Percentiles rank a stretch among this genome's conserved stretches.
Evolutionary conservation across 2,113 vertebrate genomes (phyloP).

Genomic region (Mirounga angustirostris): DNA sequence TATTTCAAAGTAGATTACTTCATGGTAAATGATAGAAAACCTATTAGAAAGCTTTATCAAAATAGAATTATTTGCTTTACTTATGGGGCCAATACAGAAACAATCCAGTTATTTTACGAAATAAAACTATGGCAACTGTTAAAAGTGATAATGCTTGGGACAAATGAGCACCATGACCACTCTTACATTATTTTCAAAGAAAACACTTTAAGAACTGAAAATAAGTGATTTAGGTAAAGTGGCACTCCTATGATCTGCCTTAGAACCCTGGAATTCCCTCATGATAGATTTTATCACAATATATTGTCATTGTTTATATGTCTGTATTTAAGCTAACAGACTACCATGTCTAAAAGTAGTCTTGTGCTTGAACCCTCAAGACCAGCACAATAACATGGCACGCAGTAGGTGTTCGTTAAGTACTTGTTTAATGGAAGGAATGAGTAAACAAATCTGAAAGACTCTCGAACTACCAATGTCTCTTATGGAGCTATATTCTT

Average conservation of each 20-base stretch:
- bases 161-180: not conserved
- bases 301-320: not conserved
- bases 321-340: not conserved
- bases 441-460: not conserved
- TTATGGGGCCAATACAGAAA: not conserved
- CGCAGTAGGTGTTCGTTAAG: rapidly evolving
- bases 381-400: not conserved
- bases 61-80: not conserved
- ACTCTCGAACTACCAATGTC: not conserved
- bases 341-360: not conserved
- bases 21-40: not conserved
- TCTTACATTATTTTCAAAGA: slow-evolving; percentile 1
- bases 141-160: slow-evolving; percentile 6
- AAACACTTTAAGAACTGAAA: not conserved
- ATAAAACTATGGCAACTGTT: not conserved
- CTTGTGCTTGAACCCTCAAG: not conserved
- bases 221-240: not conserved
- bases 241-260: not conserved
- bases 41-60: not conserved
- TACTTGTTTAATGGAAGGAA: not conserved
- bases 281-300: not conserved
- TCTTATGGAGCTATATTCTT: slow-evolving; percentile 89
- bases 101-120: not conserved
- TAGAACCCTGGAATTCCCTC: not conserved
- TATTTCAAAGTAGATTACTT: slow-evolving; percentile 27